Base-by-base conservation (phyloP, 2,797 vertebrate genomes). In the Thripadectes ignobilis region DNA sequence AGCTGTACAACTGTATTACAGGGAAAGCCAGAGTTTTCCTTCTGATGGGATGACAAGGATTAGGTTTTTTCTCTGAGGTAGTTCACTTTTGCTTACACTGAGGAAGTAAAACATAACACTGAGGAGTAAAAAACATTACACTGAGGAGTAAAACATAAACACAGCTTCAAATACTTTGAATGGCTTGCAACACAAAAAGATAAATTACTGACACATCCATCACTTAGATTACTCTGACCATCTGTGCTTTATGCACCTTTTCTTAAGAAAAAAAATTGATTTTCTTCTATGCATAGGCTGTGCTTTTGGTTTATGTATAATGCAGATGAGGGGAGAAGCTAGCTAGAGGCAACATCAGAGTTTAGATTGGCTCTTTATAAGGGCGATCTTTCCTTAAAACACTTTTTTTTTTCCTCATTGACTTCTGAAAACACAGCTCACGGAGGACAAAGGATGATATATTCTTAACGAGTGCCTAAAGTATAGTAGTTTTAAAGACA, bases 401-500 rank as follows among this genome's bases (percentile, higher is more conserved):
- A 36, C 17, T 4, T 38, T 59, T 74, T 58, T 10, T 38, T 79
- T 30, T 74, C 79, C 72, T 54, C 61, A 41, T 46, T 7, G 41
- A 39, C 59, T 86, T 77, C 62, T 73, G 78, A 65, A 82, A 72
- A 55, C 55, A 15, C 59, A 57, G 48, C 76, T 90, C 55, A 0
- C 0, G 45, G 65, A 92, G 78, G 51, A 93, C 61, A 90, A 96
- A 92, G 68, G 72, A 63, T 87, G 92, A 91, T 89, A 32, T 19
- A 93, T 93, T 63, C 92, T 41, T 80, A 83, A 90, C 10, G 51
- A 68, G 43, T 7, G 55, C 27, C 43, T 83, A 89, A 95, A 93
- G 88, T 74, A 63, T 86, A 87, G 79, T 95, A 85, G 95, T 84
- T 95, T 80, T 86, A 85, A 93, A 95, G 90, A 90, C 88, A 95